A percentile compares a stretch with the other conserved stretches of the same genome.
These are phyloP conservation scores for Argya squamiceps DNA, from an alignment of 2,797 vertebrate genomes.

Conservation along the genomic window DNA sequence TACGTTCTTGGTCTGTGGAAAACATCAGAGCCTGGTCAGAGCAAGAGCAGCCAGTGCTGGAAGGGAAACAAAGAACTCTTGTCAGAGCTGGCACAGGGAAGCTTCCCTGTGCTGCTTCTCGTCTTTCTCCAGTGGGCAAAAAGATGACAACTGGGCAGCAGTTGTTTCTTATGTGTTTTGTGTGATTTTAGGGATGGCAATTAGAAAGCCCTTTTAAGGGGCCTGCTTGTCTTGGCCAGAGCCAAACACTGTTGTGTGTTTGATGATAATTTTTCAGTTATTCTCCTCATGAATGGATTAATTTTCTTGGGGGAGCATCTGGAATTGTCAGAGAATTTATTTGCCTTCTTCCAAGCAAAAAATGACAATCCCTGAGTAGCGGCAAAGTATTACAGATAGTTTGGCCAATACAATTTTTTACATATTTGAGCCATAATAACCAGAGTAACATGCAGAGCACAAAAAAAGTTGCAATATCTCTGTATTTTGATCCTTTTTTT, in stretches of 20 bases:
- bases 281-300: neutral
- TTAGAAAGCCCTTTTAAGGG: neutral
- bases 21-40: neutral
- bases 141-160: neutral
- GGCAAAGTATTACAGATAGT: neutral
- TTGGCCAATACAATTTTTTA: neutral
- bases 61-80: neutral
- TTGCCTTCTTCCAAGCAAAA: neutral
- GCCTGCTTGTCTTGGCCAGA: neutral
- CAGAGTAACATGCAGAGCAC: neutral
- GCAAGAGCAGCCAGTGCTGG: neutral
- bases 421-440: neutral
- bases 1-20: slow-evolving; percentile 60
- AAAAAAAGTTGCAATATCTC: neutral
- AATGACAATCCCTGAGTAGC: neutral
- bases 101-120: neutral
- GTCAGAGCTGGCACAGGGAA: neutral
- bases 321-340: neutral
- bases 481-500: neutral
- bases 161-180: neutral
- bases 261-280: neutral
- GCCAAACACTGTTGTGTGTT: neutral
- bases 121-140: neutral
- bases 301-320: neutral
- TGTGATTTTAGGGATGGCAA: neutral